Evolutionary conservation across 2,797 vertebrate genomes (phyloP).

Genomic region (Potorous gilbertii): DNA sequence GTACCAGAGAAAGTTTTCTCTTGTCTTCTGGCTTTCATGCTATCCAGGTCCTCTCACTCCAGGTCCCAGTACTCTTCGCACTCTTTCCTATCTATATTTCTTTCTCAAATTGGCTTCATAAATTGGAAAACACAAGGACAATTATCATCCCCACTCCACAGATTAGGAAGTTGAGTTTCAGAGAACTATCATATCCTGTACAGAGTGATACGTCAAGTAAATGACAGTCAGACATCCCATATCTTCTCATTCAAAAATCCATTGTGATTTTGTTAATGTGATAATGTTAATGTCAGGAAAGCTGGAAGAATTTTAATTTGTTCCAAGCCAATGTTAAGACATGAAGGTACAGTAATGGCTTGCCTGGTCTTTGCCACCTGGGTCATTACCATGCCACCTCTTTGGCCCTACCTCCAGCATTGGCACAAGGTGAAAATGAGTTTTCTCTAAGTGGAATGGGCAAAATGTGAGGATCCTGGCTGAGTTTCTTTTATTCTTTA

Average conservation of each 20-base stretch:
- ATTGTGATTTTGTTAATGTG: too few species aligned
- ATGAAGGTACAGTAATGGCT: background rate
- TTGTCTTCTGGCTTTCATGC: too few species aligned
- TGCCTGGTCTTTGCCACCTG: background rate
- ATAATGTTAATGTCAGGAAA: background rate
- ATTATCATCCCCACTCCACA: background rate
- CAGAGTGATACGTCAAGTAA: background rate
- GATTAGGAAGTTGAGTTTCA: background rate
- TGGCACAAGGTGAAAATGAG: background rate
- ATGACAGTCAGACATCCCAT: background rate
- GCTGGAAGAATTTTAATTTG: background rate
- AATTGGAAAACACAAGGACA: background rate
- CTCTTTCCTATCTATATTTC: background rate
- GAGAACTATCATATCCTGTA: background rate
- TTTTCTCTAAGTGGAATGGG: background rate
- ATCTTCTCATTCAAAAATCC: background rate
- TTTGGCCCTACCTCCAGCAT: background rate
- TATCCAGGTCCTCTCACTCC: background rate
- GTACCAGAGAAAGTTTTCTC: too few species aligned
- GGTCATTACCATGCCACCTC: background rate
- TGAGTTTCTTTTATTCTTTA: background rate
- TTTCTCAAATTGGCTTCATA: background rate
- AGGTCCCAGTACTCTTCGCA: background rate
- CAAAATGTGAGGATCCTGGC: background rate
- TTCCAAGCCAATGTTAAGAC: background rate